phyloP scores from a whole-genome alignment of 2,113 vertebrate genomes.

The Amphiprion percula region DNA sequence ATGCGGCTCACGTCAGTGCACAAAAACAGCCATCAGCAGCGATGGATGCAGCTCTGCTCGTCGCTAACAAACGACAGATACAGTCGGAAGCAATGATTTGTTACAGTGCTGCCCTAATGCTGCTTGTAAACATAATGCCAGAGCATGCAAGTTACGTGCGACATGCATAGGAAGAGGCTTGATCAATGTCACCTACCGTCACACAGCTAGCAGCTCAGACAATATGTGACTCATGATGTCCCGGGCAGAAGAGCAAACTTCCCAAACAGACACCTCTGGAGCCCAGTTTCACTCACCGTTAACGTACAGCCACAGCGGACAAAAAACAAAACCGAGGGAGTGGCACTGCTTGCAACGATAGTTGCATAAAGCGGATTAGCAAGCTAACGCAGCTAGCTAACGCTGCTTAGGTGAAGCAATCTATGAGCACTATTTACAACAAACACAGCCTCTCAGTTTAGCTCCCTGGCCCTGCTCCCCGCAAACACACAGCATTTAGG shows the following conservation, averaged over 20 bases:
- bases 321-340: slow-evolving; percentile 77
- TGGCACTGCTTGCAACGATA: slow-evolving; percentile 71
- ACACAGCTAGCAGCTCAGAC: slow-evolving; percentile 5
- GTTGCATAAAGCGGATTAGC: slow-evolving; percentile 82
- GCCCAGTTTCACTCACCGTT: slow-evolving; percentile 40
- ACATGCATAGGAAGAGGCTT: slow-evolving; percentile 11
- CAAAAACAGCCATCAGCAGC: slow-evolving; percentile 49
- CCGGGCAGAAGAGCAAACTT: slow-evolving; percentile 41
- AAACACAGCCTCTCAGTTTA: slow-evolving; percentile 4
- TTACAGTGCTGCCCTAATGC: slow-evolving; percentile 1
- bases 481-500: background rate
- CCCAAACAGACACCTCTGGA: slow-evolving; percentile 16
- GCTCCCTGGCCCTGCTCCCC: background rate
- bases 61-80: slow-evolving; percentile 10
- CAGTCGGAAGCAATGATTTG: slow-evolving; percentile 12
- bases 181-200: slow-evolving; percentile 66
- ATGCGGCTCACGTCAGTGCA: slow-evolving; percentile 78
- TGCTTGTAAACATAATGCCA: slow-evolving; percentile 56
- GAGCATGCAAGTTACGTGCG: slow-evolving; percentile 1
- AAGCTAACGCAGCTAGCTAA: slow-evolving; percentile 63
- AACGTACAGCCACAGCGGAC: slow-evolving; percentile 49
- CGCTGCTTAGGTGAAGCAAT: slow-evolving; percentile 32
- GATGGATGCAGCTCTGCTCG: slow-evolving; percentile 41
- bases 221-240: slow-evolving; percentile 7
- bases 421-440: slow-evolving; percentile 41